phyloP scores from a whole-genome alignment of 2,113 vertebrate species.

The Myotis lucifugus region DNA sequence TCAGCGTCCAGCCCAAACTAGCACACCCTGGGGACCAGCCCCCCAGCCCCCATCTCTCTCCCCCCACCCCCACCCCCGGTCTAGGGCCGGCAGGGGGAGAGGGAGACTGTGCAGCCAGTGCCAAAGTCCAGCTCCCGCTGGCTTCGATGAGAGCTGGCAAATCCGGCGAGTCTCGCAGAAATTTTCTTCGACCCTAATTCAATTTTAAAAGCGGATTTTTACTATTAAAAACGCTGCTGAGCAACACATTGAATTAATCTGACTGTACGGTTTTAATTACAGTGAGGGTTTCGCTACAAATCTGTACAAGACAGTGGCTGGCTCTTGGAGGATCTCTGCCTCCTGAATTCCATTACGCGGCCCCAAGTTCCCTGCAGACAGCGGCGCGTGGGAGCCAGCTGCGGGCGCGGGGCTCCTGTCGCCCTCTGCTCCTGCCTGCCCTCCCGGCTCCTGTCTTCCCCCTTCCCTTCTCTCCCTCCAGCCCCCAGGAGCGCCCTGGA shows the following conservation, averaged over 20 bases:
- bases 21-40: not conserved
- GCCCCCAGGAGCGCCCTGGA: conserved; percentile 83
- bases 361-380: conserved; percentile 80
- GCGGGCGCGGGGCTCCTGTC: conserved; percentile 59
- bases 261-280: conserved; percentile 87
- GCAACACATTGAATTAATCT: conserved; percentile 85
- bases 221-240: conserved; percentile 82
- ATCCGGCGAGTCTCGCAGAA: conserved; percentile 72
- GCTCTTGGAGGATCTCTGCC: conserved; percentile 83
- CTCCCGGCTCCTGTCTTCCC: conserved; percentile 69
- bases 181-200: conserved; percentile 77
- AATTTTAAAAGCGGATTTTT: conserved; percentile 82
- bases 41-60: not conserved
- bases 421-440: conserved; percentile 79
- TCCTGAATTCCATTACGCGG: conserved; percentile 86
- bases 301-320: conserved; percentile 87
- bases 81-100: not conserved
- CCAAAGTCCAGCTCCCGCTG: conserved; percentile 55
- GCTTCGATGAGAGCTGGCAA: conserved; percentile 71
- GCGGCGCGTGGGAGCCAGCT: conserved; percentile 88
- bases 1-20: not conserved
- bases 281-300: conserved; percentile 84
- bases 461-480: conserved; percentile 83
- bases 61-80: not conserved
- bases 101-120: not conserved